A percentile compares a stretch with the other conserved stretches of the same genome.
phyloP scores from a whole-genome alignment of 2,113 vertebrate species.

The Petrocephalus zakoni region DNA sequence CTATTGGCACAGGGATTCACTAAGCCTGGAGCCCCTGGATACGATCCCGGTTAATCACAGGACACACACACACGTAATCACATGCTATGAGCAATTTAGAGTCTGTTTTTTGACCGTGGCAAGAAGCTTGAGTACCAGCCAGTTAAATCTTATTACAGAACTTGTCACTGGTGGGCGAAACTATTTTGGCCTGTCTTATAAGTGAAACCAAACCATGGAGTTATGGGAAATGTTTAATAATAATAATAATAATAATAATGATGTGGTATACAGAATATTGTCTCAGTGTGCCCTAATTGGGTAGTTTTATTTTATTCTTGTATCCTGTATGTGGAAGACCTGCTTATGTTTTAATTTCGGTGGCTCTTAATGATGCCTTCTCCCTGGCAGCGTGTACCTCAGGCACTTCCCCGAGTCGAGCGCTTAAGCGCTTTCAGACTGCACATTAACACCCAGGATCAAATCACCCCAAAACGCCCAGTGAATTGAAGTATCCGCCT shows the following conservation, averaged over 20 bases:
- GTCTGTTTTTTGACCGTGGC: not conserved
- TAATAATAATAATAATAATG: not conserved
- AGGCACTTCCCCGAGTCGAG: not conserved
- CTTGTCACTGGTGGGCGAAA: not conserved
- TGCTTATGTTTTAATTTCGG: not conserved
- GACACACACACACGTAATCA: not conserved
- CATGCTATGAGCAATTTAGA: not conserved
- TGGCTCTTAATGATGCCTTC: not conserved
- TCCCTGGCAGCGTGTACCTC: not conserved
- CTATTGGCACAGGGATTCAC: not conserved
- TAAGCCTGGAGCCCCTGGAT: not conserved
- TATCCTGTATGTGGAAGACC: not conserved
- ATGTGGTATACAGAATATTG: not conserved
- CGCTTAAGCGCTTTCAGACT: not conserved
- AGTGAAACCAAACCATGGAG: not conserved
- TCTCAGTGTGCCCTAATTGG: not conserved
- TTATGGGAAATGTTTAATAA: not conserved
- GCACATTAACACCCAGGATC: not conserved
- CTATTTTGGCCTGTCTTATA: not conserved
- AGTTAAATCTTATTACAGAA: not conserved
- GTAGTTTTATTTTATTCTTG: not conserved
- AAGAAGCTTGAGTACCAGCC: not conserved
- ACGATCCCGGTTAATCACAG: not conserved
- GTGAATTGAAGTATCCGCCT: not conserved
- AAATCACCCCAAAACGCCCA: not conserved